A percentile compares a stretch with the other conserved stretches of the same genome.
Conservation (phyloP, 1,140 invertebrate genomes). For the Calliopsis andreniformis region DNA sequence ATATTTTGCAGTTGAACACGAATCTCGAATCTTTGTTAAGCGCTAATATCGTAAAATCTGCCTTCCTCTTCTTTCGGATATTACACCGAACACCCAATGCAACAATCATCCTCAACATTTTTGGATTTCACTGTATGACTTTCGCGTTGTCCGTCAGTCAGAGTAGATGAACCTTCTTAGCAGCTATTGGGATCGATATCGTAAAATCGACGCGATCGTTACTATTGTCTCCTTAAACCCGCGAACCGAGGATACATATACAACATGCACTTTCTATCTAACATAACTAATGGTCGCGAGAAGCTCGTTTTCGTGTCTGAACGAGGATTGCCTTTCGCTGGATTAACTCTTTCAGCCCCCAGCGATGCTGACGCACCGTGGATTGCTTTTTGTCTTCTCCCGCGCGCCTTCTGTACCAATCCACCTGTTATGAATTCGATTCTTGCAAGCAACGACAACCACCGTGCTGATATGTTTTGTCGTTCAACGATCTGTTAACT, state of each 20-base stretch:
- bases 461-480: background rate
- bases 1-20: background rate
- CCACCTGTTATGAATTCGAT: background rate
- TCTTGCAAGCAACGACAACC: background rate
- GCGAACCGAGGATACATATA: slow-evolving; percentile 49
- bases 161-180: slow-evolving; percentile 35
- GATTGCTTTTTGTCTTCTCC: background rate
- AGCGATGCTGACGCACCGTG: background rate
- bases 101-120: too few species aligned
- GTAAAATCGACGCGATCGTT: slow-evolving; percentile 28
- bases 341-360: slow-evolving; percentile 24
- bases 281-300: slow-evolving; percentile 33
- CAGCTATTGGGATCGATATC: slow-evolving; percentile 27
- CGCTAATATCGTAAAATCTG: background rate
- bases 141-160: background rate
- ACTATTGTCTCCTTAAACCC: slow-evolving; percentile 60
- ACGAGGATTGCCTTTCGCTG: slow-evolving; percentile 4
- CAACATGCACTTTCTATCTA: slow-evolving; percentile 59
- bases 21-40: background rate
- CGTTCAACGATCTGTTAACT: too few species aligned
- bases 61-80: too few species aligned
- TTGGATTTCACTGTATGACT: too few species aligned
- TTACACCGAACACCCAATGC: too few species aligned
- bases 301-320: background rate
- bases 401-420: background rate